Evolutionary conservation across 2,888 invertebrate genomes (phyloP).

Genomic region (Drosophila antonietae): DNA sequence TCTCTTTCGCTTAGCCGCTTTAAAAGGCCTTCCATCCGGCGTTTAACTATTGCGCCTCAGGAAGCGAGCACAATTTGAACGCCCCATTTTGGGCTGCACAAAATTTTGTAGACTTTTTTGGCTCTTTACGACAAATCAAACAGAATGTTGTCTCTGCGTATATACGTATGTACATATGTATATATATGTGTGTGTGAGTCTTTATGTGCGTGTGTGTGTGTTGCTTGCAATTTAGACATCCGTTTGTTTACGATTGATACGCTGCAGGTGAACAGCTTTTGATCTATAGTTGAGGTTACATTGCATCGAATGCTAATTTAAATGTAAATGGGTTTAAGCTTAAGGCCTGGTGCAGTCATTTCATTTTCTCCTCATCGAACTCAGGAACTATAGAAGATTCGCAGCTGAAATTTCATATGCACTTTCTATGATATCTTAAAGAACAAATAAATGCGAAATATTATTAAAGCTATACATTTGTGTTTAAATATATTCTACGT

Average conservation of each 20-base stretch:
- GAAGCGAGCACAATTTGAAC: constrained; percentile 48
- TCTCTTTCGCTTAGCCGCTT: constrained; percentile 11
- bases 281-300: neutral
- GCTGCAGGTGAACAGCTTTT: constrained; percentile 28
- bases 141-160: neutral
- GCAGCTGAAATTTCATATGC: neutral
- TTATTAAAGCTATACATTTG: neutral
- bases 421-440: neutral
- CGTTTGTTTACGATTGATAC: constrained; percentile 35
- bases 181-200: neutral
- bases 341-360: neutral
- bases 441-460: neutral
- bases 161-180: neutral
- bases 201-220: too few species aligned
- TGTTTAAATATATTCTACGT: too few species aligned
- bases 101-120: constrained; percentile 51
- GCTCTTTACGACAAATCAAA: constrained; percentile 7
- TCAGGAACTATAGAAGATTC: neutral
- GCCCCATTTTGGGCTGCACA: constrained; percentile 45
- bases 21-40: constrained; percentile 71
- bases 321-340: too few species aligned
- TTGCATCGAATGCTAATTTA: too few species aligned
- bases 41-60: constrained; percentile 51
- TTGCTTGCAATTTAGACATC: constrained; percentile 46
- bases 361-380: neutral